Evolutionary conservation across 2,888 invertebrate genomes (phyloP).

Genomic region (Megamerina dolium): DNA sequence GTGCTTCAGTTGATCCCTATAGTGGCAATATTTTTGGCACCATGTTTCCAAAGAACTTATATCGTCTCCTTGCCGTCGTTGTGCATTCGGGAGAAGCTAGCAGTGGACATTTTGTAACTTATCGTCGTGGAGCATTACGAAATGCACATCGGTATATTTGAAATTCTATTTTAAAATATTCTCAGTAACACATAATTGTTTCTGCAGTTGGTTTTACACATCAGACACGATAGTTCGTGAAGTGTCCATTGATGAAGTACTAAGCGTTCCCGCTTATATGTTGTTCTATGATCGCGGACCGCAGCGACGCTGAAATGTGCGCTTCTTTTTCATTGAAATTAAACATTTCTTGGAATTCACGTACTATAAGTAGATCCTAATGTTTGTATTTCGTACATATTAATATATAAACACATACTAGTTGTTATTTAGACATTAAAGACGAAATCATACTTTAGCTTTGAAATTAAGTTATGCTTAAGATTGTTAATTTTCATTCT

Average conservation of each 20-base stretch:
- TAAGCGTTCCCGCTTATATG: conserved; percentile 83
- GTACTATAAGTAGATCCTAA: too few species aligned
- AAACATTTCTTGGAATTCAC: too few species aligned
- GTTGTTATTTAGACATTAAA: too few species aligned
- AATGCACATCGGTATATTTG: conserved; percentile 44
- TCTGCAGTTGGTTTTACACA: conserved; percentile 73
- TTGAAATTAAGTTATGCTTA: too few species aligned
- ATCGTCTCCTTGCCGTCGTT: conserved; percentile 76
- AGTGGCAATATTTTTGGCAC: conserved; percentile 35
- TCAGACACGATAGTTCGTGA: conserved; percentile 81
- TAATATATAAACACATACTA: too few species aligned
- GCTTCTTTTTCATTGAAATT: too few species aligned
- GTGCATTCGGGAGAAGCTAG: conserved; percentile 86
- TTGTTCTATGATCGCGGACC: conserved; percentile 74
- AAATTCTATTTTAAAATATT: background rate
- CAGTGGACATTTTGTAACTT: conserved; percentile 93
- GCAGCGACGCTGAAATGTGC: conserved; percentile 28
- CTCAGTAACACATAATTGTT: background rate
- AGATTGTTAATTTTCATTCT: too few species aligned
- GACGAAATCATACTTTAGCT: too few species aligned
- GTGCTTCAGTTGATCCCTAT: too few species aligned
- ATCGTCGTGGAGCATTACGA: conserved; percentile 62
- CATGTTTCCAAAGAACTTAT: conserved; percentile 58
- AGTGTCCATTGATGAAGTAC: conserved; percentile 73
- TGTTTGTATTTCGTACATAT: too few species aligned